These are phyloP conservation scores for Enteromius viviparus DNA, from an alignment of 2,797 vertebrate species.

Conservation along the genomic window DNA sequence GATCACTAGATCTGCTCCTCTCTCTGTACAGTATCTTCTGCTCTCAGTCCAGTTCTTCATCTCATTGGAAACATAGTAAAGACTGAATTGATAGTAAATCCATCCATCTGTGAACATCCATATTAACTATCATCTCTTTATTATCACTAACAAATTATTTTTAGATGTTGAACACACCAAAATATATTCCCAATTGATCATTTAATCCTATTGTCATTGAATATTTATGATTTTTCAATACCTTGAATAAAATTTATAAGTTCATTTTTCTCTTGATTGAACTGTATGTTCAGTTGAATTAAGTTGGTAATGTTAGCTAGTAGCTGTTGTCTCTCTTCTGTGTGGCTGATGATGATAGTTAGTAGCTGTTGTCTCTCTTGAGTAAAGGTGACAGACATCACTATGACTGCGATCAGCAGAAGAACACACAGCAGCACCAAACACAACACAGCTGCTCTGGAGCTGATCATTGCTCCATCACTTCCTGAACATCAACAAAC, in stretches of 20 bases:
- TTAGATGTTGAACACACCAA: no score
- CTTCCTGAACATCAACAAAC: neutral
- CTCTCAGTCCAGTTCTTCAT: neutral
- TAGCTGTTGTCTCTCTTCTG: neutral
- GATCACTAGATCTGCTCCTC: neutral
- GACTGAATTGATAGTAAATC: neutral
- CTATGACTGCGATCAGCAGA: constrained; percentile 14
- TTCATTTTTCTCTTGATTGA: neutral
- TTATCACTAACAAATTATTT: neutral
- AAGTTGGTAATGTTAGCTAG: neutral
- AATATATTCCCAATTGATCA: neutral
- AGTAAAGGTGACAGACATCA: neutral
- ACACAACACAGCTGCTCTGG: neutral
- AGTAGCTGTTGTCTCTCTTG: neutral
- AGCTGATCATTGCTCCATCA: neutral
- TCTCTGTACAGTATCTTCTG: neutral
- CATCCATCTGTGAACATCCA: neutral
- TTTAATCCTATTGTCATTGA: no score
- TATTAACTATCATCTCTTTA: neutral
- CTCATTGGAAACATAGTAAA: neutral
- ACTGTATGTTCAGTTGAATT: neutral
- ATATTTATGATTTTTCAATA: neutral
- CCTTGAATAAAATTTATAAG: neutral
- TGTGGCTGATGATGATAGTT: no score
- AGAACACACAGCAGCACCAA: constrained; percentile 23